These are phyloP conservation scores for Bombus confusus DNA, from an alignment of 1,140 invertebrate genomes.

Conservation along the genomic window DNA sequence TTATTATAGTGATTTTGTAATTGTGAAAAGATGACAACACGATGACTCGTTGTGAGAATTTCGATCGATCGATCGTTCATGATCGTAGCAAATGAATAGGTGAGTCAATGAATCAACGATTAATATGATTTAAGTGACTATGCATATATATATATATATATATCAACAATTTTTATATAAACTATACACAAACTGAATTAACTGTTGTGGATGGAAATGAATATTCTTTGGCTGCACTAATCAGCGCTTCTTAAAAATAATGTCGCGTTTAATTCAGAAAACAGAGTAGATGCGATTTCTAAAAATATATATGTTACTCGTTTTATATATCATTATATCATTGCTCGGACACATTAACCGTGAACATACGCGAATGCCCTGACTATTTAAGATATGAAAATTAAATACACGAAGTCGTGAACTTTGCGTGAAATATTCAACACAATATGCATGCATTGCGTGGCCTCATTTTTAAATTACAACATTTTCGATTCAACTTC, in stretches of 20 bases:
- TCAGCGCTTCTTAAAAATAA: background rate
- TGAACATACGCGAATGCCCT: background rate
- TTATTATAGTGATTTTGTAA: background rate
- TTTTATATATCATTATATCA: background rate
- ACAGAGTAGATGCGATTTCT: background rate
- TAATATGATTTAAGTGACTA: background rate
- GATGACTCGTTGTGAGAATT: background rate
- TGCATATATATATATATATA: background rate
- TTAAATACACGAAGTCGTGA: background rate
- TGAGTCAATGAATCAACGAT: background rate
- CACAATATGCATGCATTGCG: background rate
- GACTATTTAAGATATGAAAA: background rate
- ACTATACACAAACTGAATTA: background rate
- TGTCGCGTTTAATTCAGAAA: background rate
- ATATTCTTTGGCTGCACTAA: background rate
- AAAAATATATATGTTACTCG: background rate
- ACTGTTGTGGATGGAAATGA: no score
- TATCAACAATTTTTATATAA: background rate
- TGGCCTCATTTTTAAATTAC: background rate
- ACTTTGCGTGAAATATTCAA: conserved; percentile 4
- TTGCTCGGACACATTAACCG: no score
- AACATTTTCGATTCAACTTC: no score
- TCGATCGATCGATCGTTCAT: background rate
- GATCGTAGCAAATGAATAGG: background rate
- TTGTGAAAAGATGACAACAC: background rate